Percentiles rank a stretch among this genome's conserved stretches.
phyloP scores from a whole-genome alignment of 2,113 vertebrate genomes.

The Anser cygnoides region DNA sequence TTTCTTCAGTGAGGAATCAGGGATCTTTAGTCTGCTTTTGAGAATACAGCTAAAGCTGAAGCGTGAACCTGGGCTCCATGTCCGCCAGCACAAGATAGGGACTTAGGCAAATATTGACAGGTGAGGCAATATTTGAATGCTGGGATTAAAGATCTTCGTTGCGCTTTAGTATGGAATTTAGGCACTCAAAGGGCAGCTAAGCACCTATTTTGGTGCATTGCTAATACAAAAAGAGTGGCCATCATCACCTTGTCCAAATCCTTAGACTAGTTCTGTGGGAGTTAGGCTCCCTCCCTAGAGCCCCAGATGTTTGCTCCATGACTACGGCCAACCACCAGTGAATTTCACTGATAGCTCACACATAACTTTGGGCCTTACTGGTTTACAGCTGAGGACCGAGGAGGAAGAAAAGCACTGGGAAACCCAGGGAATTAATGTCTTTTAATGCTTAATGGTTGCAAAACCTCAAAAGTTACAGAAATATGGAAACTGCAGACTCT shows the following conservation, averaged over 20 bases:
- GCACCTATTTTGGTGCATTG: neutral
- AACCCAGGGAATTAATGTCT: neutral
- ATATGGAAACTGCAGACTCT: neutral
- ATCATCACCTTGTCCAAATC: neutral
- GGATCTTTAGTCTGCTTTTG: neutral
- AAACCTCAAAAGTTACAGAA: neutral
- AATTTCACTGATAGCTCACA: neutral
- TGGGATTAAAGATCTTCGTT: neutral
- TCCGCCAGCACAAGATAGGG: neutral
- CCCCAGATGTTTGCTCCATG: neutral
- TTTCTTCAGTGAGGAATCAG: neutral
- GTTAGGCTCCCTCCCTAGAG: neutral
- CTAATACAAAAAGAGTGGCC: neutral
- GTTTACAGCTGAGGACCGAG: neutral
- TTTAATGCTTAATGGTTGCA: neutral
- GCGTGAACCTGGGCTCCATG: neutral
- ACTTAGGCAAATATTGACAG: neutral
- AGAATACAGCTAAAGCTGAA: neutral
- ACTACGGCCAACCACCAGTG: neutral
- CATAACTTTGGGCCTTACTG: neutral
- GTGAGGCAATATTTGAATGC: neutral
- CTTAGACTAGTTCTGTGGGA: neutral
- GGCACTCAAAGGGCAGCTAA: neutral
- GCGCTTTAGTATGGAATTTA: neutral
- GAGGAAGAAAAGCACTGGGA: neutral